Evolutionary conservation across 2,113 vertebrate species (phyloP).

Genomic region (Mirounga angustirostris): DNA sequence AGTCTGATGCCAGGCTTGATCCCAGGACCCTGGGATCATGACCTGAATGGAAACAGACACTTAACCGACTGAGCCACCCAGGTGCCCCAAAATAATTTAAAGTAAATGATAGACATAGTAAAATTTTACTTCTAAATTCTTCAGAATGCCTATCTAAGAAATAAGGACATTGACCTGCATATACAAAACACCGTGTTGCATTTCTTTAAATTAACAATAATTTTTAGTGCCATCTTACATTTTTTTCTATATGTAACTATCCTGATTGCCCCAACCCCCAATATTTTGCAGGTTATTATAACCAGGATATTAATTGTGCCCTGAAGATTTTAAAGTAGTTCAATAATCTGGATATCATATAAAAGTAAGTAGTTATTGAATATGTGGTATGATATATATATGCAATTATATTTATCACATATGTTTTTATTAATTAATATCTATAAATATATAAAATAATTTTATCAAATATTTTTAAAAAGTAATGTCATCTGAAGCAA

Average conservation of each 20-base stretch:
- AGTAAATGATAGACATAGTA: not conserved
- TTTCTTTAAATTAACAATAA: not conserved
- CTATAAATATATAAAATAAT: not conserved
- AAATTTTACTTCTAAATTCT: not conserved
- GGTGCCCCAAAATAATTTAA: not conserved
- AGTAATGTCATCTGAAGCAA: not conserved
- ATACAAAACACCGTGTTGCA: not conserved
- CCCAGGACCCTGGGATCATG: not conserved
- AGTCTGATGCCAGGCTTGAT: not conserved
- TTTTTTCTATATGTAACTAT: not conserved
- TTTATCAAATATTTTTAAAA: not conserved
- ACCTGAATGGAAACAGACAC: not conserved
- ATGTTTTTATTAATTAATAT: not conserved
- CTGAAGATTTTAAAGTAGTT: not conserved
- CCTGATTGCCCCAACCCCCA: not conserved
- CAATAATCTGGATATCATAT: not conserved
- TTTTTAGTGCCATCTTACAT: not conserved
- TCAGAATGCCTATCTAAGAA: not conserved
- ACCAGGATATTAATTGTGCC: not conserved
- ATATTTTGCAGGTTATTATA: not conserved
- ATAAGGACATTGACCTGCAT: not conserved
- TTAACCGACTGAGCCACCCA: not conserved
- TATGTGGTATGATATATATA: not conserved
- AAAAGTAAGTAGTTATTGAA: not conserved
- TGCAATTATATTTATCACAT: not conserved